These are phyloP conservation scores for Prolemur simus DNA, from an alignment of 2,113 vertebrate species.

Conservation along the genomic window DNA sequence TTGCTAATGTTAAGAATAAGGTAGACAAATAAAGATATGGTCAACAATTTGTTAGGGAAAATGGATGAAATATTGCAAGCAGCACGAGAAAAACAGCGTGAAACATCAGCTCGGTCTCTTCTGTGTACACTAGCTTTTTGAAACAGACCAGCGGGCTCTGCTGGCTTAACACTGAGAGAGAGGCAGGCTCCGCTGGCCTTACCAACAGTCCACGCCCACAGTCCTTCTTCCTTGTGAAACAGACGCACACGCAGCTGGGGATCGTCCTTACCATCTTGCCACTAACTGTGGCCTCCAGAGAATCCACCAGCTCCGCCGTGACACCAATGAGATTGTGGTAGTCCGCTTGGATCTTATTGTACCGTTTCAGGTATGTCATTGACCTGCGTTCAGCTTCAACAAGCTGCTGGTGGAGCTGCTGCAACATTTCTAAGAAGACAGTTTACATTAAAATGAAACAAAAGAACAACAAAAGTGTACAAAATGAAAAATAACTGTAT, in stretches of 20 bases:
- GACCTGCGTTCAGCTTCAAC: slow-evolving; percentile 88
- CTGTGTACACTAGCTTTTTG: not conserved
- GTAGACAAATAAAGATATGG: not conserved
- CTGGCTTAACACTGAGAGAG: not conserved
- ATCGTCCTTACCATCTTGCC: slow-evolving; percentile 92
- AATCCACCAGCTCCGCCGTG: slow-evolving; percentile 95
- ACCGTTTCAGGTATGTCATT: slow-evolving; percentile 85
- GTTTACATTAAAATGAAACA: not conserved
- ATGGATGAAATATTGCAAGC: not conserved
- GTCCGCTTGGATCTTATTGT: slow-evolving; percentile 90
- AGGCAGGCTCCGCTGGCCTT: accelerated
- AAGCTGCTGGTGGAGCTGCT: slow-evolving; percentile 91
- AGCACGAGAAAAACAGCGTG: not conserved
- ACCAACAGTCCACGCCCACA: accelerated
- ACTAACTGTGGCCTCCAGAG: slow-evolving; percentile 92
- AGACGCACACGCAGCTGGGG: not conserved
- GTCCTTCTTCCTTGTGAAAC: not conserved
- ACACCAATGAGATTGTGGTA: slow-evolving; percentile 94
- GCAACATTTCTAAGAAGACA: slow-evolving; percentile 84
- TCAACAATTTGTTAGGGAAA: too few species aligned
- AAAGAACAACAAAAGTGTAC: not conserved
- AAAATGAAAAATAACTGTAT: not conserved
- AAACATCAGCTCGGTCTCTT: accelerated
- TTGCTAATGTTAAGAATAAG: not conserved
- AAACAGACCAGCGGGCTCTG: accelerated